These are phyloP conservation scores for Halcyon malimbica DNA, from an alignment of 2,113 vertebrate genomes.

Conservation along the genomic window DNA sequence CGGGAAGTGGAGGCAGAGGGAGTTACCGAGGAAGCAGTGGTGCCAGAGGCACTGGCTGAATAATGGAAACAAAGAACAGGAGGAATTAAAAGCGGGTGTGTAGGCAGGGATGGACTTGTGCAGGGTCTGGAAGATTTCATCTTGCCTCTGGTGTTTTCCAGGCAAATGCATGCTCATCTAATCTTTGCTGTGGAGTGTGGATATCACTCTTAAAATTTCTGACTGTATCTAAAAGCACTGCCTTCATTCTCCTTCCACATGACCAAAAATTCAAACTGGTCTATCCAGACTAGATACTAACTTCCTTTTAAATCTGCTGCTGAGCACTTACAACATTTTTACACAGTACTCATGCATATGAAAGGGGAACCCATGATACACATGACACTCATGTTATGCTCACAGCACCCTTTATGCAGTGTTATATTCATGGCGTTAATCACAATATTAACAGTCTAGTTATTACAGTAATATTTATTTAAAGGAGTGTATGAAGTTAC, in stretches of 20 bases:
- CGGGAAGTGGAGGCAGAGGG: neutral
- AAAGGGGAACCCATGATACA: neutral
- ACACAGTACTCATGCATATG: neutral
- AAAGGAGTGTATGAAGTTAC: neutral
- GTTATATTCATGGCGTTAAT: neutral
- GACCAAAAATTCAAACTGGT: neutral
- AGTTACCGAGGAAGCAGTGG: neutral
- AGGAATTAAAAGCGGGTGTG: neutral
- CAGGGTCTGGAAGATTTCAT: neutral
- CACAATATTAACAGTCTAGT: neutral
- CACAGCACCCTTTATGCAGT: neutral
- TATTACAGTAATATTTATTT: neutral
- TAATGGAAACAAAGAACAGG: neutral
- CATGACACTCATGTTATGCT: neutral
- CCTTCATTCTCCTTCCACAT: neutral
- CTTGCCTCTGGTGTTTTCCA: neutral
- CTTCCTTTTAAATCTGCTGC: neutral
- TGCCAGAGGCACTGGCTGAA: neutral
- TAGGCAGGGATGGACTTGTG: slow-evolving; percentile 13
- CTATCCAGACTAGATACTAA: neutral
- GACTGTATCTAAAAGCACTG: neutral
- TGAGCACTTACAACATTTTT: neutral
- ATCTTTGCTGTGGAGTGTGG: neutral
- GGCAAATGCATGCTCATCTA: neutral
- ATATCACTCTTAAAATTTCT: neutral